Evolutionary conservation across 2,113 vertebrate genomes (phyloP).

Genomic region (Megaceryle maxima): DNA sequence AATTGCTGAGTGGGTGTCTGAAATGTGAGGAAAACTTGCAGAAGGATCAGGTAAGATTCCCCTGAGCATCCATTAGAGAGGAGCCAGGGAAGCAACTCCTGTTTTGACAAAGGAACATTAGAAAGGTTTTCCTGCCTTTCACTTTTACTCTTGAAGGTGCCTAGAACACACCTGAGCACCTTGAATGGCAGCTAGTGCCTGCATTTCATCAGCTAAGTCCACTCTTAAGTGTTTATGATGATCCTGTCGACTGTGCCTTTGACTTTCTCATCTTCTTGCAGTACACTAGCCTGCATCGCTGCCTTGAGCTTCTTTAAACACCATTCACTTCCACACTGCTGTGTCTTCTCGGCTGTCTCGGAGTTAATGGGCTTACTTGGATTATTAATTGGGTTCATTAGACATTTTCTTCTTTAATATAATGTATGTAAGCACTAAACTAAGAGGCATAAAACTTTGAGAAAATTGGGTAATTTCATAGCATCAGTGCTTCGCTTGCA

Average conservation of each 20-base stretch:
- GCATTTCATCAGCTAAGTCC: neutral
- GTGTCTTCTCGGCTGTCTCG: neutral
- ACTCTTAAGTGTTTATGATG: neutral
- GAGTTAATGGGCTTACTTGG: constrained; percentile 16
- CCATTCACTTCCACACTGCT: neutral
- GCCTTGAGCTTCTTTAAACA: neutral
- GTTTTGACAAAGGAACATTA: neutral
- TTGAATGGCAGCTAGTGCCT: neutral
- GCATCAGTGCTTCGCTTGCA: neutral
- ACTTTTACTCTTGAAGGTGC: neutral
- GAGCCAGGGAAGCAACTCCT: neutral
- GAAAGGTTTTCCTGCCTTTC: neutral
- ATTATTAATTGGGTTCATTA: constrained; percentile 54
- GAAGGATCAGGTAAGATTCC: neutral
- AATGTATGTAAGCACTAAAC: constrained; percentile 27
- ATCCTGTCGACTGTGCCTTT: neutral
- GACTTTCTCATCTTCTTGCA: neutral
- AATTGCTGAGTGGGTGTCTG: neutral
- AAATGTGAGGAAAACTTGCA: neutral
- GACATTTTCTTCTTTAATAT: constrained; percentile 37
- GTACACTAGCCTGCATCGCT: neutral
- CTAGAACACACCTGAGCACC: rapidly evolving
- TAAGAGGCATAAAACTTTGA: constrained; percentile 17
- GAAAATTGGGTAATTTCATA: neutral
- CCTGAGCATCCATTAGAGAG: neutral